Percentiles rank a stretch among this genome's conserved stretches.
phyloP scores from a whole-genome alignment of 2,113 vertebrate species.

The Carassius gibelio region DNA sequence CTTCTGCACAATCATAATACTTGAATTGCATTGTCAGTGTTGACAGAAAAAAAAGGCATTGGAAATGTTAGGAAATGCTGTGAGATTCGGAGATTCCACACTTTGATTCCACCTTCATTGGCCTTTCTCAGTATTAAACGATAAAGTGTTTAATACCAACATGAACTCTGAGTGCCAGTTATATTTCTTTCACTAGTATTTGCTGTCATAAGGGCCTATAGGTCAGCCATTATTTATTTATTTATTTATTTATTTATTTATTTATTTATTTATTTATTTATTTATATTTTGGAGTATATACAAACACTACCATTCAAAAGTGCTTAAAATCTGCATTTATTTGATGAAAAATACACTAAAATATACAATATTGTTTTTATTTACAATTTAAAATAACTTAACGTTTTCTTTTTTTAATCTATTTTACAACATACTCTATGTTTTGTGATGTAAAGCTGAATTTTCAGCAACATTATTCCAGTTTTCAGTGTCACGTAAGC shows the following conservation, averaged over 20 bases:
- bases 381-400: neutral
- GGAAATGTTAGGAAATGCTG: constrained; percentile 3
- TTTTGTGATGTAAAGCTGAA: too few relatives aligned
- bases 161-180: neutral
- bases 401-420: neutral
- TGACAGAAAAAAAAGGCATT: neutral
- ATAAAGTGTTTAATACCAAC: neutral
- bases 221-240: neutral
- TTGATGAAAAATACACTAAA: neutral
- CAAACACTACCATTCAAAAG: neutral
- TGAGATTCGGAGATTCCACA: constrained; percentile 1
- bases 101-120: neutral
- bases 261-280: too few relatives aligned
- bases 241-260: too few relatives aligned
- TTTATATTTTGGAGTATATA: too few relatives aligned
- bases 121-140: neutral
- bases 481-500: too few relatives aligned
- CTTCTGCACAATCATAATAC: neutral
- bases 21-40: neutral
- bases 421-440: neutral
- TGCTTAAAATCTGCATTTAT: neutral
- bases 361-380: neutral
- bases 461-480: too few relatives aligned
- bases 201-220: neutral
- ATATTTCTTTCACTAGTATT: neutral